Base-by-base conservation (phyloP, 1,140 invertebrate species). In the Ridgeia piscesae region DNA sequence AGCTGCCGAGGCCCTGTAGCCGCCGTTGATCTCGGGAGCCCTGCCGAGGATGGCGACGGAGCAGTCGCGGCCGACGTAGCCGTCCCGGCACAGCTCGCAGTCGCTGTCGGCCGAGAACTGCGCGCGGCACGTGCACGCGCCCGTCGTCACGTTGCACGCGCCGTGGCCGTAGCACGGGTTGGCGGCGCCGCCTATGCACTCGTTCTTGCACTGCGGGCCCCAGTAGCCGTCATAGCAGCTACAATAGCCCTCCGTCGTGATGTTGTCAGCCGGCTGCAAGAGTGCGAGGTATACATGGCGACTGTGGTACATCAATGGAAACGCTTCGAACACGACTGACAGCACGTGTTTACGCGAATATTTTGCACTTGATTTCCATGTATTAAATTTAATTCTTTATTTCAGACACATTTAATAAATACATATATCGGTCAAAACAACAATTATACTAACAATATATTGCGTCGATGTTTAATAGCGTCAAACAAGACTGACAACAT, bases 211-310 rank as follows among this genome's bases (percentile, higher is more conserved):
- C 27, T 91, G 89, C 2, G 91, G 31, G 92, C 94, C 94, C 94
- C 94, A 94, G 93, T 94, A 94, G 50, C 94, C 94, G 34, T 93
- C 48, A 0, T 92, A 27, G 92, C 94, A 94, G 35, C 93, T 89
- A 89, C 94, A 94, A 91, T 93, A 93, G 14, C 92, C 93, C 58
- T 17, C 58, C 58, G 4, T 2, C 89, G 92, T 88, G 88, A 88
- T 92, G 33, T 92, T 77, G 21, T 92, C 50, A 88, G 31, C 50
- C 1, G 92, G 35, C 91, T 92, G 91, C 27, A 92, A 91, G 58
- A n/a, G n/a, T 35, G 92, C 77, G 35, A 42, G 4, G 42, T 34
- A 89, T 89, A 89, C 34, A 89, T n/a, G 17, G 17, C 34, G 17
- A 89, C 88, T 33, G 88, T 6, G 34, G 17, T 4, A 89, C 4